A percentile compares a stretch with the other conserved stretches of the same genome.
Conservation (phyloP, 2,888 invertebrate species). For the Cabera pusaria region DNA sequence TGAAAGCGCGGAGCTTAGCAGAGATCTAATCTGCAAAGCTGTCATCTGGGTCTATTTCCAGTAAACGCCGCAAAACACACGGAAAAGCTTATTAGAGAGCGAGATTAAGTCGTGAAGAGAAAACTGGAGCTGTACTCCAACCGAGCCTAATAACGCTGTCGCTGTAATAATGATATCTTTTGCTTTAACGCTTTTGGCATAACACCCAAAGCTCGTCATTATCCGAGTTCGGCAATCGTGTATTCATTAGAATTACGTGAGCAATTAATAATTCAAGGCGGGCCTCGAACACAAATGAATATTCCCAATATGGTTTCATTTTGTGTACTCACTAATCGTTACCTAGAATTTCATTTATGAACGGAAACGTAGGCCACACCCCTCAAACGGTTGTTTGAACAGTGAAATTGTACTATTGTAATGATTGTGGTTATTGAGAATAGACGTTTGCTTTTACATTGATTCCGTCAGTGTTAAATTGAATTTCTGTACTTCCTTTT, state of each 20-base stretch:
- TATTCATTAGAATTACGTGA: slow-evolving; percentile 2
- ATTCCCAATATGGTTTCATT: slow-evolving; percentile 6
- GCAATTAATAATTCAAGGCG: slow-evolving; percentile 7
- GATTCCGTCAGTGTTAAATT: too few relatives aligned
- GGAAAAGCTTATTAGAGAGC: slow-evolving; percentile 20
- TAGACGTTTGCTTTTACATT: too few relatives aligned
- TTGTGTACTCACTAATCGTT: slow-evolving; percentile 3
- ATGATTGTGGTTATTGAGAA: too few relatives aligned
- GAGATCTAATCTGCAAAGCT: slow-evolving; percentile 9
- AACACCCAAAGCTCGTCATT: slow-evolving; percentile 5
- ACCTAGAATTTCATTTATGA: slow-evolving; percentile 11
- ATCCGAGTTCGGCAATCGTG: slow-evolving; percentile 8
- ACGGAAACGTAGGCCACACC: slow-evolving; percentile 2
- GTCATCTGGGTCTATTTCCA: slow-evolving; percentile 8
- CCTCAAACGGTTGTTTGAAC: slow-evolving; percentile 10
- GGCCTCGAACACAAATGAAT: not conserved
- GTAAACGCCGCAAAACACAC: slow-evolving; percentile 13
- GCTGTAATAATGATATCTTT: slow-evolving; percentile 10
- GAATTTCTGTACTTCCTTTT: too few relatives aligned
- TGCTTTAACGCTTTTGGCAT: slow-evolving; percentile 7
- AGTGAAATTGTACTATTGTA: too few relatives aligned
- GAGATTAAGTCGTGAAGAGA: slow-evolving; percentile 19
- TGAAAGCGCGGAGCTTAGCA: not conserved
- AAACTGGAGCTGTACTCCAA: slow-evolving; percentile 11
- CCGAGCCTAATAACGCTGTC: slow-evolving; percentile 7